Percentiles rank a stretch among this genome's conserved stretches.
These are phyloP conservation scores for Chitala chitala DNA, from an alignment of 2,113 vertebrate genomes.

Conservation along the genomic window DNA sequence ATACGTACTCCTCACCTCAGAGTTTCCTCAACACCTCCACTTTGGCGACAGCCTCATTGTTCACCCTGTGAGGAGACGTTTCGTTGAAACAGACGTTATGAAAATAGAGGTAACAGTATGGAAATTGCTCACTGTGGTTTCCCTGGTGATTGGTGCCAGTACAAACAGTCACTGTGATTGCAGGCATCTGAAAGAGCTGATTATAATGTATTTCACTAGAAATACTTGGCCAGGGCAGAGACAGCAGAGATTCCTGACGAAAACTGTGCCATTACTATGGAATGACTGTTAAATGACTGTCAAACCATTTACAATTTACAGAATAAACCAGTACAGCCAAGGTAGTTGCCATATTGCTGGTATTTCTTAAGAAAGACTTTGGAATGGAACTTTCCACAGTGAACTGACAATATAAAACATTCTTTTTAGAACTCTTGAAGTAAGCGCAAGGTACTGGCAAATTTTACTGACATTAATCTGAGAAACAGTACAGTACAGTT, in stretches of 20 bases:
- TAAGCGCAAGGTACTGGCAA: too few species aligned
- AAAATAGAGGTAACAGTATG: conserved; percentile 72
- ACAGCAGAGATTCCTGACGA: background rate
- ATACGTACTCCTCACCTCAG: too few species aligned
- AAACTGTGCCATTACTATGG: background rate
- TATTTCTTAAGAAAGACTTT: background rate
- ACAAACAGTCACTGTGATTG: conserved; percentile 12
- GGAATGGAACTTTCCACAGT: background rate
- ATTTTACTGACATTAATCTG: too few species aligned
- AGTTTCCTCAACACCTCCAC: conserved; percentile 41
- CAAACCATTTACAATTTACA: background rate
- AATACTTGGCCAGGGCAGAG: too few species aligned
- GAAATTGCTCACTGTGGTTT: conserved; percentile 68
- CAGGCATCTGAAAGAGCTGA: background rate
- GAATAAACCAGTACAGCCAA: background rate
- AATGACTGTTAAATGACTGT: background rate
- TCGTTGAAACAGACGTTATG: conserved; percentile 67
- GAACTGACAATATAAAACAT: background rate
- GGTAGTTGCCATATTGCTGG: background rate
- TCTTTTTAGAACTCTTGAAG: background rate
- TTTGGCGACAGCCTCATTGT: conserved; percentile 54
- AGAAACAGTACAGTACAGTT: too few species aligned
- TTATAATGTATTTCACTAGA: background rate
- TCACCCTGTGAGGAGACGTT: conserved; percentile 54
- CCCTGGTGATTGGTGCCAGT: conserved; percentile 46